Evolutionary conservation across 2,888 invertebrate genomes (phyloP).

Genomic region (Lomographa bimaculata): DNA sequence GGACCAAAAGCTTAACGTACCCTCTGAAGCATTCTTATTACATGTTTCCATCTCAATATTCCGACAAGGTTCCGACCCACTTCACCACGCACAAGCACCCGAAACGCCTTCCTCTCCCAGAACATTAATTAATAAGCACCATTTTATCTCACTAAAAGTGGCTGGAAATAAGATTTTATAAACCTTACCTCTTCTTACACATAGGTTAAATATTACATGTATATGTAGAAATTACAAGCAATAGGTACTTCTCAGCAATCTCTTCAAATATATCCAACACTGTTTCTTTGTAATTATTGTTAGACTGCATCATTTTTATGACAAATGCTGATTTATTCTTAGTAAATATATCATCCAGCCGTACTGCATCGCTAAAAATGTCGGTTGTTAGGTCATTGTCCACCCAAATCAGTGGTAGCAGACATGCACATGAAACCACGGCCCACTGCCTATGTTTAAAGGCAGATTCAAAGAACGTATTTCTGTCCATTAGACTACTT

Average conservation of each 20-base stretch:
- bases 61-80: too few species aligned
- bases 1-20: too few species aligned
- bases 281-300: constrained; percentile 73
- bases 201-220: too few species aligned
- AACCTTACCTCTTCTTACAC: too few species aligned
- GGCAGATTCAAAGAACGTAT: constrained; percentile 69
- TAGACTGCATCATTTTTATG: constrained; percentile 75
- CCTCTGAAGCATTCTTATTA: too few species aligned
- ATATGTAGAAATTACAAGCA: too few species aligned
- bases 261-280: constrained; percentile 82
- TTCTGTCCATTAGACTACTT: constrained; percentile 62
- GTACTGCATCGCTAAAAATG: constrained; percentile 69
- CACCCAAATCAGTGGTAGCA: constrained; percentile 78
- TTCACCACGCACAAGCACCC: too few species aligned
- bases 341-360: constrained; percentile 81
- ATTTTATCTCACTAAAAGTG: too few species aligned
- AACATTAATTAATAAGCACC: too few species aligned
- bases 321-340: constrained; percentile 81
- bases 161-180: too few species aligned
- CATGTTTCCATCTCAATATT: too few species aligned
- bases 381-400: constrained; percentile 72
- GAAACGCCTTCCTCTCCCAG: too few species aligned
- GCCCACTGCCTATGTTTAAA: constrained; percentile 79
- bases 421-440: constrained; percentile 79
- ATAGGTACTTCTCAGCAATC: constrained; percentile 77